These are phyloP conservation scores for Peromyscus leucopus DNA, from an alignment of 2,113 vertebrate genomes.

Conservation along the genomic window DNA sequence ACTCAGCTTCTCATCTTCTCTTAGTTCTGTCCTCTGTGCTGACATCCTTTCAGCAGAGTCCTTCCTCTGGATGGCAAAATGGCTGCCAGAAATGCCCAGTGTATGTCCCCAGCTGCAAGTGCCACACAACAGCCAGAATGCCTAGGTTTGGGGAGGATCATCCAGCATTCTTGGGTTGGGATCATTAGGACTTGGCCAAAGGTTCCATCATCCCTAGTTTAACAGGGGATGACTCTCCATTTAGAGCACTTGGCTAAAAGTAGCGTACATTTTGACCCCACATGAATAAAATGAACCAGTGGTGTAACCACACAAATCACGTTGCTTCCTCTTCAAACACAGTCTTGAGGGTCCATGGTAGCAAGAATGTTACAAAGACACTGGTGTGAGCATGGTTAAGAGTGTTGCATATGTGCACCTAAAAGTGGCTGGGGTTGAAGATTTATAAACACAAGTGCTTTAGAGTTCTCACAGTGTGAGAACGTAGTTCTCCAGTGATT, in stretches of 20 bases:
- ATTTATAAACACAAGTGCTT: background rate
- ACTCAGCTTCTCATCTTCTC: background rate
- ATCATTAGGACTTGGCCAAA: background rate
- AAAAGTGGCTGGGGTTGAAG: background rate
- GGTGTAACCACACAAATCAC: too few species aligned
- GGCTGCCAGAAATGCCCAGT: background rate
- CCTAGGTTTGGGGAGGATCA: background rate
- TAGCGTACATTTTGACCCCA: background rate
- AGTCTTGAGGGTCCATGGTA: background rate
- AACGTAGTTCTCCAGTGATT: background rate
- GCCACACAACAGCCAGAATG: background rate
- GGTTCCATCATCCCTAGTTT: background rate
- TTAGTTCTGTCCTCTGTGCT: background rate
- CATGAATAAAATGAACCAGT: background rate
- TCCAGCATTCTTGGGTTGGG: background rate
- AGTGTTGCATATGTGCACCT: background rate
- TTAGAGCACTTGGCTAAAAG: background rate
- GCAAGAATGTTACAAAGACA: background rate
- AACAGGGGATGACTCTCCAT: background rate
- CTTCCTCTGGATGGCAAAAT: background rate
- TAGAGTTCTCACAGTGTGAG: background rate
- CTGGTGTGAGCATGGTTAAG: background rate
- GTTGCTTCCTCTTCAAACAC: background rate
- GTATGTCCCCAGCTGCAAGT: background rate
- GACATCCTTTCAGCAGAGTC: background rate